A percentile compares a stretch with the other conserved stretches of the same genome.
phyloP scores from a whole-genome alignment of 2,113 vertebrate species.

The Malurus alboscapulatus region DNA sequence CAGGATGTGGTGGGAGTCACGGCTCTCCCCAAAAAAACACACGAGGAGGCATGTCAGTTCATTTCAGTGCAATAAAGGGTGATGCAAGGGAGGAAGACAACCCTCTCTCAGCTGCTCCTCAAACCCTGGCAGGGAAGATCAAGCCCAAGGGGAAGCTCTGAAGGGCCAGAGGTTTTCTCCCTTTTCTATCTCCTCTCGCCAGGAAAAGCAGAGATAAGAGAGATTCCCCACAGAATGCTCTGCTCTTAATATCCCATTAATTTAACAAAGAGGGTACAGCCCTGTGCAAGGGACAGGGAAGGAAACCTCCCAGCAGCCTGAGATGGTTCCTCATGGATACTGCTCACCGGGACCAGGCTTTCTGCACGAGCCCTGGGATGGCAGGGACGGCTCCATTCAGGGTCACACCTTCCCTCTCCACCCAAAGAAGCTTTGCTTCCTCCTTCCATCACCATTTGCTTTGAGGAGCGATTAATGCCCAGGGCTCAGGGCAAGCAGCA shows the following conservation, averaged over 20 bases:
- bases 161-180: not conserved
- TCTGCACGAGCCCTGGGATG: rapidly evolving
- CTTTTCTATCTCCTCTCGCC: not conserved
- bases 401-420: not conserved
- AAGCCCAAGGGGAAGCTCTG: not conserved
- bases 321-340: not conserved
- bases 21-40: rapidly evolving
- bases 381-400: not conserved
- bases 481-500: not conserved
- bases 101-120: not conserved
- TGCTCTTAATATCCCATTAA: rapidly evolving
- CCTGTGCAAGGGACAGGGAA: rapidly evolving
- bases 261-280: rapidly evolving
- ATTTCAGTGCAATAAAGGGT: rapidly evolving
- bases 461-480: not conserved
- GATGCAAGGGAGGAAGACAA: not conserved
- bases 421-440: not conserved
- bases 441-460: not conserved
- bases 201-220: not conserved
- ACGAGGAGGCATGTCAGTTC: rapidly evolving
- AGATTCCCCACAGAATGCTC: not conserved
- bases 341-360: not conserved
- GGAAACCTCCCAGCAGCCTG: not conserved
- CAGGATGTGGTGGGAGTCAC: rapidly evolving
- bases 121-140: not conserved